Evolutionary conservation across 1,140 invertebrate genomes (phyloP), one percentile per base, ranked within the genome.

Genomic region (Vanessa tameamea): DNA sequence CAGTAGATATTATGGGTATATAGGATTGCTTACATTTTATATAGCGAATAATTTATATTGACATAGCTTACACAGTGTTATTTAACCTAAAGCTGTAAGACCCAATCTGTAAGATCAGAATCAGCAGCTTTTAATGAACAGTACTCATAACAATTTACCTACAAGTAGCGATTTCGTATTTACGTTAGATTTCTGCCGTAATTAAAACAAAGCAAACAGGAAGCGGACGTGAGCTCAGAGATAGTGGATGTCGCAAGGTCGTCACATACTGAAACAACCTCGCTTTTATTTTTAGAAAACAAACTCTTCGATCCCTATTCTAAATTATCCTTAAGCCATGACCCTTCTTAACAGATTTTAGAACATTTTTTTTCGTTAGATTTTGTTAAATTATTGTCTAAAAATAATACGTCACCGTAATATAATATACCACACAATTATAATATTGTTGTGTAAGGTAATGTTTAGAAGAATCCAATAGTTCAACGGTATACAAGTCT

Each of bases 251-350:
- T 76, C 67, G 68, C 80, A 81, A 84, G 82, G 82, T 47, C 78
- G 68, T 47, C 63, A 51, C 73, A 71, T 59, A 64, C 69, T 37
- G 6, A 23, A 37, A 31, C 68, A 80, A 67, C 83, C 83, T 85
- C 75, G 77, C 47, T 68, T 77, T 80, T 83, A 83, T 85, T 85
- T 83, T 80, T 83, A 83, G 80, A 83, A 81, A 77, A 78, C 68
- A 78, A 76, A 82, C 75, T 78, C 55, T 68, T 70, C 69, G 31
- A 72, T 73, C 48, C 47, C 16, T 37, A 31, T 26, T 70, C 69
- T n/a, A 5, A 57, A 75, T 80, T 78, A 73, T 73, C 68, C 71
- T 76, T 53, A 75, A 65, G 74, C 72, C 79, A 66, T 75, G 73
- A 71, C 26, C 55, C 47, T 69, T 43, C 3, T 37, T 16, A 61